Conservation (phyloP, 2,797 vertebrate species). For the Orestias chungarensis region DNA sequence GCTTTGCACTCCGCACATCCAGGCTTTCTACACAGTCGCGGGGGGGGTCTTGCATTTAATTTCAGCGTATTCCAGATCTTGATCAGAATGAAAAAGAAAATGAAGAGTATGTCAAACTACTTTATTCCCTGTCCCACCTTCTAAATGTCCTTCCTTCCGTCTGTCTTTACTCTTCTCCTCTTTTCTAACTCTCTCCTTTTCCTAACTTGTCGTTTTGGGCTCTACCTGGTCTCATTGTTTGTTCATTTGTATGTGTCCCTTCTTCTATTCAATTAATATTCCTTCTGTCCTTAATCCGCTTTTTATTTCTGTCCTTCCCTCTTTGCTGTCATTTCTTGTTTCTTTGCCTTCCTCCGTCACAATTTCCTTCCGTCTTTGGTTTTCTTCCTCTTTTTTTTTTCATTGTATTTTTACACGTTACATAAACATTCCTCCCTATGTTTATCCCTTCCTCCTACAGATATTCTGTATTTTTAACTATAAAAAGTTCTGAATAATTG, state of each 20-base stretch:
- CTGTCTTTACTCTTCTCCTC: background rate
- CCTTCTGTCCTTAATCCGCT: background rate
- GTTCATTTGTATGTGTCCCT: background rate
- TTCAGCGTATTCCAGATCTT: background rate
- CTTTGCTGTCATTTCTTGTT: background rate
- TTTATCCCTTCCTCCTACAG: background rate
- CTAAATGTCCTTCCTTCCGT: background rate
- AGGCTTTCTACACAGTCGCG: background rate
- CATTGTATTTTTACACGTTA: background rate
- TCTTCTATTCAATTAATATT: background rate
- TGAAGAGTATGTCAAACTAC: background rate
- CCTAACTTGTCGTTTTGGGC: background rate
- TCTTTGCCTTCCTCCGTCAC: background rate
- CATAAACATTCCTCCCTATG: background rate
- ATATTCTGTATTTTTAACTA: background rate
- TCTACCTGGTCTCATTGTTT: background rate
- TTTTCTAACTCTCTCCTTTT: background rate
- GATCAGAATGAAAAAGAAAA: constrained; percentile 5
- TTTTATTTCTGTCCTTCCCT: background rate
- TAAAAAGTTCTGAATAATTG: background rate
- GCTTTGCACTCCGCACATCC: constrained; percentile 13
- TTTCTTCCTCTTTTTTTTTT: background rate
- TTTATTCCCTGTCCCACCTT: background rate
- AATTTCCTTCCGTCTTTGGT: background rate
- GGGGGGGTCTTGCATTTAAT: background rate